Evolutionary conservation across 1,140 invertebrate genomes (phyloP).

Genomic region (Bombus difficillimus): DNA sequence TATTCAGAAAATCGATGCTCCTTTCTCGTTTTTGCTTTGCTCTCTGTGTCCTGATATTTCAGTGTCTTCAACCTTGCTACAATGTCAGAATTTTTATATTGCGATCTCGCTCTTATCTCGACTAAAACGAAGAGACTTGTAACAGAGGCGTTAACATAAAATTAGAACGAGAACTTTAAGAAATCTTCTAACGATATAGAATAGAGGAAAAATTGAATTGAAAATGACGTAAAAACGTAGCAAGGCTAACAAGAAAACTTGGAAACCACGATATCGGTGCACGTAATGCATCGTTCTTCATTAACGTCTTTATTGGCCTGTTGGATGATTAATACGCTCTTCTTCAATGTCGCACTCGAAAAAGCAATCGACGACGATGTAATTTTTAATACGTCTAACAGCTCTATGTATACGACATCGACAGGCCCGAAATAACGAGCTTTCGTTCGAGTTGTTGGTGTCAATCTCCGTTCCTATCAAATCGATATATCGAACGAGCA

Average conservation of each 20-base stretch:
- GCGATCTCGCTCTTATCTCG: neutral
- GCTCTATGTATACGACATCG: neutral
- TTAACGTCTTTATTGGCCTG: neutral
- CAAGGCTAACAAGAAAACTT: neutral
- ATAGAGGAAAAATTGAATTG: accelerated
- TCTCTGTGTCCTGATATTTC: neutral
- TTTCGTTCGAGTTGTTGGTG: constrained; percentile 14
- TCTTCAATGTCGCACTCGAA: constrained; percentile 36
- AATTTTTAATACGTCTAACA: constrained; percentile 20
- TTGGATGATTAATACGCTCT: neutral
- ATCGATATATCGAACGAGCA: neutral
- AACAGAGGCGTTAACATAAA: too few species aligned
- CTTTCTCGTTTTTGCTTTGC: neutral
- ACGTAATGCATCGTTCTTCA: neutral
- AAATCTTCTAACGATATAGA: too few species aligned
- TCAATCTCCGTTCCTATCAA: constrained; percentile 25
- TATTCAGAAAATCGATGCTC: constrained; percentile 18
- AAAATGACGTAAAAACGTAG: neutral
- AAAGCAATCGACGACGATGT: constrained; percentile 1
- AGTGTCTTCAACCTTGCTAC: neutral
- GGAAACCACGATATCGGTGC: neutral
- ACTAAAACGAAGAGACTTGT: neutral
- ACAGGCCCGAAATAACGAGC: constrained; percentile 37
- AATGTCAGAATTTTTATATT: neutral
- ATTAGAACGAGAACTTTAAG: too few species aligned